Base-by-base conservation (phyloP, 2,797 vertebrate species). In the Jordanella pulchra region DNA sequence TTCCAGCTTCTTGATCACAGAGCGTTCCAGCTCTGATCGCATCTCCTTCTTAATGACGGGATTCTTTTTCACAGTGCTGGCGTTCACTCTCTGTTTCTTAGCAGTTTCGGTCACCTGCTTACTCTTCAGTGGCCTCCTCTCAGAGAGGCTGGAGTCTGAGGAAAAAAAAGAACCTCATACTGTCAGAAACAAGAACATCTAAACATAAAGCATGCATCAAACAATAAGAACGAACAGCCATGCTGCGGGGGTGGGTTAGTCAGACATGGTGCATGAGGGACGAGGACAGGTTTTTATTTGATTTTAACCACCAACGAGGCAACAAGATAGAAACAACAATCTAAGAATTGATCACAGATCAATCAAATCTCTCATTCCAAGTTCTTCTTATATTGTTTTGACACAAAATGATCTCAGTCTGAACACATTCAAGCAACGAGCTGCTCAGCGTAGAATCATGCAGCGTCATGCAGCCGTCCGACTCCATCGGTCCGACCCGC, bases 71-170 rank as follows among this genome's bases (percentile, higher is more conserved):
- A 92, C 78, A 28, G 63, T n/a, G 0, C 63, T 75, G 25, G 25
- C 28, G 15, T 44, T 39, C 15, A n/a, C 53, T 63, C 63, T 82
- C 63, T 35, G 85, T 47, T 85, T 91, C 71, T 73, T 88, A 78
- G 89, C 81, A 13, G 78, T 58, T 3, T 39, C 39, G 0, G 81
- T 80, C 28, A 83, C 77, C 0, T 83, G 61, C 60, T 81, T 90
- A 75, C 66, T 83, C 64, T 86, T 82, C 72, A 42, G 76, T 0
- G 73, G 67, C 71, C 48, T 89, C 76, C 60, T 86, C 75, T 93
- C 93, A 4, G 92, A 92, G 63, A 88, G n/a, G 79, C 89, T 91
- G 0, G 87, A 92, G 56, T 95, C 95, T 95, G 83, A 0, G 28
- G 13, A 1, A 50, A 60, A 42, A 3, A 23, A 44, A 11, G 2